Conservation (phyloP, 1,140 invertebrate species). For the Pissodes strobi region DNA sequence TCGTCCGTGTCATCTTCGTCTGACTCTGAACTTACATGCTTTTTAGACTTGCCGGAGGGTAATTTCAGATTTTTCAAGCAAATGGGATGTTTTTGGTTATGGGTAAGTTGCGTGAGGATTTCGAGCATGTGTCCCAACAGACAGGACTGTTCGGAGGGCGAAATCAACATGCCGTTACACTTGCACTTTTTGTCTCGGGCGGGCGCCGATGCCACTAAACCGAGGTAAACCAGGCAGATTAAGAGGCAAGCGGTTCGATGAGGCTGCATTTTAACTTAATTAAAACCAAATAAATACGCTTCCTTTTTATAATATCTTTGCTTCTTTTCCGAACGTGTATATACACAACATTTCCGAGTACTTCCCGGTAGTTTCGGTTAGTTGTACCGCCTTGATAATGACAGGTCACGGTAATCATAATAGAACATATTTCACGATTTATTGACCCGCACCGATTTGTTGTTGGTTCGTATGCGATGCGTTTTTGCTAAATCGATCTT, state of each 20-base stretch:
- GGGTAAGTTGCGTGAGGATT: constrained; percentile 34
- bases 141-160: constrained; percentile 36
- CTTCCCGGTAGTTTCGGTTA: background rate
- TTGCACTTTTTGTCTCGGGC: constrained; percentile 12
- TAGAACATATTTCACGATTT: constrained; percentile 5
- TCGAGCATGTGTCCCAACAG: constrained; percentile 36
- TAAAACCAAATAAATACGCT: background rate
- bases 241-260: background rate
- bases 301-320: background rate
- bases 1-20: too few species aligned
- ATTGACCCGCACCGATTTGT: too few species aligned
- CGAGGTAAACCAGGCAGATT: background rate
- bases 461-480: too few species aligned
- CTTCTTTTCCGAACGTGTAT: background rate
- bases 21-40: too few species aligned
- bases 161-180: constrained; percentile 12
- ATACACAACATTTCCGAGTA: too few species aligned
- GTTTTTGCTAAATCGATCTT: too few species aligned
- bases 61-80: background rate
- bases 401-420: background rate
- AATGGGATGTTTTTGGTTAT: constrained; percentile 24
- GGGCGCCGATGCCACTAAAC: constrained; percentile 14
- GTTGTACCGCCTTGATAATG: background rate
- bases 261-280: background rate
- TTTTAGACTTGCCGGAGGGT: background rate